A percentile compares a stretch with the other conserved stretches of the same genome.
phyloP scores from a whole-genome alignment of 2,888 invertebrate genomes.

The Phalangium opilio region DNA sequence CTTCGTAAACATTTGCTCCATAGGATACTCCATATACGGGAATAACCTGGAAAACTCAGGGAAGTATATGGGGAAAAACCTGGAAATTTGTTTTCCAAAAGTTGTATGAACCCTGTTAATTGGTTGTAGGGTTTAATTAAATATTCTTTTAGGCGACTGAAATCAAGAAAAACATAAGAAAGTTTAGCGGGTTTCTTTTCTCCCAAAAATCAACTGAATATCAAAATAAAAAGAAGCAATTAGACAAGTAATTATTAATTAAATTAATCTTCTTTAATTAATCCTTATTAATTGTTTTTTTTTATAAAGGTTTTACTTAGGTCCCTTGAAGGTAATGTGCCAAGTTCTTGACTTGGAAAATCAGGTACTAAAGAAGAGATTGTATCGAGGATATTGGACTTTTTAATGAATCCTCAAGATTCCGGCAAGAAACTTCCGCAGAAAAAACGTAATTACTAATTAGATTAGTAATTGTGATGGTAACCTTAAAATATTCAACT shows the following conservation, averaged over 20 bases:
- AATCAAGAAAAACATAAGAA: conserved; percentile 60
- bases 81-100: not conserved
- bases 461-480: not conserved
- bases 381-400: conserved; percentile 42
- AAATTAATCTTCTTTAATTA: too few species aligned
- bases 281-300: conserved; percentile 12
- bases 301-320: conserved; percentile 39
- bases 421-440: conserved; percentile 35
- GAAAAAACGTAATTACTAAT: conserved; percentile 15
- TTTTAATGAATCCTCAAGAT: conserved; percentile 45
- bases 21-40: too few species aligned
- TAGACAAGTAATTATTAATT: conserved; percentile 29
- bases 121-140: not conserved
- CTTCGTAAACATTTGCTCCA: too few species aligned
- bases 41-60: too few species aligned
- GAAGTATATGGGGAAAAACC: too few species aligned
- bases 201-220: conserved; percentile 55
- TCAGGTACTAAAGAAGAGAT: conserved; percentile 49
- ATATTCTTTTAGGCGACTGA: conserved; percentile 32
- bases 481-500: not conserved
- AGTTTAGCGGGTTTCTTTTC: conserved; percentile 68
- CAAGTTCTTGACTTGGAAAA: conserved; percentile 56
- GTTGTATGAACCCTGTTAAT: too few species aligned
- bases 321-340: conserved; percentile 51
- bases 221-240: conserved; percentile 49